Conservation (phyloP, 2,888 invertebrate species). For the Apodemia duryi region DNA sequence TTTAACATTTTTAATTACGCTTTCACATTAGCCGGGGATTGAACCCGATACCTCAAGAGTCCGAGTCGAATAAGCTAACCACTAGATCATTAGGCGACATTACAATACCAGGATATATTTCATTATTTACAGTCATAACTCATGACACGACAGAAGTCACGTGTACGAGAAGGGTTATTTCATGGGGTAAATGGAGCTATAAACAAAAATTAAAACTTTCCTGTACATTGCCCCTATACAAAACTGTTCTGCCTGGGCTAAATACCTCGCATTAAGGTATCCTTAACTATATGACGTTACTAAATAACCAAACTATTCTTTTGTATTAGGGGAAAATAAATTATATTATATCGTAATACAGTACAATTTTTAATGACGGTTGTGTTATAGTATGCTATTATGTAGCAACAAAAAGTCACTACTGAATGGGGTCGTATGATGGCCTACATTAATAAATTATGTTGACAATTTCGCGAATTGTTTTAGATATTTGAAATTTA, state of each 20-base stretch:
- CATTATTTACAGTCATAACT: slow-evolving; percentile 6
- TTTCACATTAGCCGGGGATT: not conserved
- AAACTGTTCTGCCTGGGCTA: slow-evolving; percentile 65
- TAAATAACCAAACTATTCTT: slow-evolving; percentile 16
- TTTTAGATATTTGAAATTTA: slow-evolving; percentile 43
- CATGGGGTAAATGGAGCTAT: slow-evolving; percentile 43
- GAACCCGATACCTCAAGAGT: not conserved
- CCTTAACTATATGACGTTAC: slow-evolving; percentile 65
- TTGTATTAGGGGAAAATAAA: slow-evolving; percentile 26
- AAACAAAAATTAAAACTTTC: slow-evolving; percentile 77
- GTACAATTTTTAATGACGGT: slow-evolving; percentile 28
- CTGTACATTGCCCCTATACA: slow-evolving; percentile 74
- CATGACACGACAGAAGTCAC: slow-evolving; percentile 3
- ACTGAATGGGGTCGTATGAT: slow-evolving; percentile 62
- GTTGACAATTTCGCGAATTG: slow-evolving; percentile 57
- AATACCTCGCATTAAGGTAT: slow-evolving; percentile 74
- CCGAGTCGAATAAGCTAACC: not conserved
- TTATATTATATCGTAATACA: slow-evolving; percentile 23
- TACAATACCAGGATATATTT: not conserved
- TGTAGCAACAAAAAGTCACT: slow-evolving; percentile 52
- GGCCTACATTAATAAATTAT: slow-evolving; percentile 65
- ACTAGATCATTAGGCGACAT: not conserved
- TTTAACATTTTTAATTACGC: too few species aligned
- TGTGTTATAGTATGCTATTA: slow-evolving; percentile 29
- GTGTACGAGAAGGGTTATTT: slow-evolving; percentile 14